Percentiles rank a stretch among this genome's conserved stretches.
Conservation (phyloP, 2,888 invertebrate species). For the Philaethria dido region DNA sequence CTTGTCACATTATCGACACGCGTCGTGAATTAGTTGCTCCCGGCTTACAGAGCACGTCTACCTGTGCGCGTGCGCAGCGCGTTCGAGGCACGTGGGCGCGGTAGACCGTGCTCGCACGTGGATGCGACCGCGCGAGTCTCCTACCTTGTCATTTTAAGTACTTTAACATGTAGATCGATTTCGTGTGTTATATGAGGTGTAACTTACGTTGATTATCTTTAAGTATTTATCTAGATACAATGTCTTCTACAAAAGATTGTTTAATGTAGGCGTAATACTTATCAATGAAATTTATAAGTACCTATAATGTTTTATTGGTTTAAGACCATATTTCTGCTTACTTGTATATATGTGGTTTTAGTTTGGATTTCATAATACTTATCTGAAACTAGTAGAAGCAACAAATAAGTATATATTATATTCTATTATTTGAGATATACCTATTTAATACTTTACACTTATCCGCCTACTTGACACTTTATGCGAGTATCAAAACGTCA, state of each 20-base stretch:
- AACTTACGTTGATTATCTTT: slow-evolving; percentile 1
- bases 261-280: not conserved
- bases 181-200: slow-evolving; percentile 15
- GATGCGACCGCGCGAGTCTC: slow-evolving; percentile 56
- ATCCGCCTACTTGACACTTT: slow-evolving; percentile 62
- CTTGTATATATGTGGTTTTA: no score
- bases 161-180: slow-evolving; percentile 49
- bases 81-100: slow-evolving; percentile 63
- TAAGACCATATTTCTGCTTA: no score
- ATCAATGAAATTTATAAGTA: no score
- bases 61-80: slow-evolving; percentile 56
- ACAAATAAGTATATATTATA: not conserved
- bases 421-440: not conserved
- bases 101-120: slow-evolving; percentile 67
- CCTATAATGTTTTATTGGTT: no score
- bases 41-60: slow-evolving; percentile 41
- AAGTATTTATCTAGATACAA: not conserved
- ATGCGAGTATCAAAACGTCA: slow-evolving; percentile 61
- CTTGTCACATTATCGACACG: slow-evolving; percentile 49
- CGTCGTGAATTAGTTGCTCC: slow-evolving; percentile 50
- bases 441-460: slow-evolving; percentile 33
- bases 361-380: no score
- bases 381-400: not conserved
- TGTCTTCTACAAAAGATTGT: not conserved
- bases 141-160: slow-evolving; percentile 51